A percentile compares a stretch with the other conserved stretches of the same genome.
phyloP scores from a whole-genome alignment of 2,888 invertebrate species.

The Rhyacophila evoluta region DNA sequence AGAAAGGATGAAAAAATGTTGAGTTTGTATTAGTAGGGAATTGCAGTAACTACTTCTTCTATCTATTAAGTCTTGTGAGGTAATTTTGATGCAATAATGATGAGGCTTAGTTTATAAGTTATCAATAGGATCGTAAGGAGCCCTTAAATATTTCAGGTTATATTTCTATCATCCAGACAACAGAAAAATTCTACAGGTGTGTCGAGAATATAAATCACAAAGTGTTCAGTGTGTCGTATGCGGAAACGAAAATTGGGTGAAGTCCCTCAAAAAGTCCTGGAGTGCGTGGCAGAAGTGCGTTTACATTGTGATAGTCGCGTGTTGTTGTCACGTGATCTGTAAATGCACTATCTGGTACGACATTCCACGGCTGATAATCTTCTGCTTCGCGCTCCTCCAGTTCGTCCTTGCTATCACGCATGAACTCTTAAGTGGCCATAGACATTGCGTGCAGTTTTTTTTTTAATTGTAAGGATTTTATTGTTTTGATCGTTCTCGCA shows the following conservation, averaged over 20 bases:
- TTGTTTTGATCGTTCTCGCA: conserved; percentile 40
- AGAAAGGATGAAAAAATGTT: too few species aligned
- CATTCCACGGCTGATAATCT: conserved; percentile 78
- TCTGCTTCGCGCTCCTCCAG: conserved; percentile 57
- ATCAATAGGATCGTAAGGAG: too few species aligned
- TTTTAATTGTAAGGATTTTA: conserved; percentile 55
- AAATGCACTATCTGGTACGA: conserved; percentile 99
- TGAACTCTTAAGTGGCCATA: conserved; percentile 49
- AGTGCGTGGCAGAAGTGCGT: conserved; percentile 99
- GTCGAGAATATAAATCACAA: too few species aligned
- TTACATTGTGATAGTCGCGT: conserved; percentile 81
- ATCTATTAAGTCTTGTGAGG: background rate
- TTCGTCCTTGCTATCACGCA: conserved; percentile 41
- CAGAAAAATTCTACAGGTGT: background rate
- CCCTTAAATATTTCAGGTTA: background rate
- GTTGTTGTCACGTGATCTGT: conserved; percentile 77
- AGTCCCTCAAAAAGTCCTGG: conserved; percentile 72
- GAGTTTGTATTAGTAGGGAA: too few species aligned
- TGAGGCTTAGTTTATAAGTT: too few species aligned
- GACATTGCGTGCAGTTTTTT: conserved; percentile 54
- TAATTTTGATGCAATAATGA: background rate
- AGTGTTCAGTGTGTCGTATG: background rate
- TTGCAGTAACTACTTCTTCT: too few species aligned
- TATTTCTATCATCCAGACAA: background rate
- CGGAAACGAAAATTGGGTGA: background rate